These are phyloP conservation scores for Lepidotrigona ventralis DNA, from an alignment of 1,140 invertebrate species.

Conservation along the genomic window DNA sequence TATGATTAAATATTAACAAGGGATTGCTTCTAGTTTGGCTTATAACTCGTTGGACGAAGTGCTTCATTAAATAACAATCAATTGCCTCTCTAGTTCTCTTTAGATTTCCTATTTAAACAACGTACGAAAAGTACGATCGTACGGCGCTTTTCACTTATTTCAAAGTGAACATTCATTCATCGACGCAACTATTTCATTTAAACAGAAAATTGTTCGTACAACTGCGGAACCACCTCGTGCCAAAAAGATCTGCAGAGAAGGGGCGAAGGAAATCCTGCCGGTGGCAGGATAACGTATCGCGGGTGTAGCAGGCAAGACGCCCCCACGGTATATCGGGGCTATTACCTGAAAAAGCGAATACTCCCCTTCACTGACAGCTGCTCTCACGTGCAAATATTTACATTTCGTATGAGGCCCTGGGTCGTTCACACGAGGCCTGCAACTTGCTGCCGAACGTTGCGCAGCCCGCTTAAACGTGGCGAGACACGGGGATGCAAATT, in stretches of 20 bases:
- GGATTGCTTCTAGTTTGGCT: too few species aligned
- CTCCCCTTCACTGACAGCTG: constrained; percentile 43
- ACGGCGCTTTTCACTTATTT: too few species aligned
- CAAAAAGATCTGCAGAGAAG: not conserved
- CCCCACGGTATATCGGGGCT: constrained; percentile 6
- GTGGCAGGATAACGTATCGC: not conserved
- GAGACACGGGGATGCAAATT: not conserved
- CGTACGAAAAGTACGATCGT: too few species aligned
- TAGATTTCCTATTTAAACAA: too few species aligned
- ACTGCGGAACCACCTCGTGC: too few species aligned
- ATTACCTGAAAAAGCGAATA: constrained; percentile 36
- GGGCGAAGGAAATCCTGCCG: not conserved
- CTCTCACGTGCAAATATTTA: constrained; percentile 45
- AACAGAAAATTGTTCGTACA: too few species aligned
- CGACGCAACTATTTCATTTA: not conserved
- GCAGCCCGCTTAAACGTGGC: not conserved
- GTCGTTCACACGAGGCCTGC: constrained; percentile 30
- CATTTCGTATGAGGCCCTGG: constrained; percentile 23
- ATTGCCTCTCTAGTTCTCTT: too few species aligned
- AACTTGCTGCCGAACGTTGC: not conserved
- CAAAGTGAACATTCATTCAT: too few species aligned
- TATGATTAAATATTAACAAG: too few species aligned
- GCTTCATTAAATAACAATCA: too few species aligned
- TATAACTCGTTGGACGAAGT: too few species aligned
- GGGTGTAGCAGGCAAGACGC: not conserved